Evolutionary conservation across 2,113 vertebrate species (phyloP).

Genomic region (Pao palembangensis): DNA sequence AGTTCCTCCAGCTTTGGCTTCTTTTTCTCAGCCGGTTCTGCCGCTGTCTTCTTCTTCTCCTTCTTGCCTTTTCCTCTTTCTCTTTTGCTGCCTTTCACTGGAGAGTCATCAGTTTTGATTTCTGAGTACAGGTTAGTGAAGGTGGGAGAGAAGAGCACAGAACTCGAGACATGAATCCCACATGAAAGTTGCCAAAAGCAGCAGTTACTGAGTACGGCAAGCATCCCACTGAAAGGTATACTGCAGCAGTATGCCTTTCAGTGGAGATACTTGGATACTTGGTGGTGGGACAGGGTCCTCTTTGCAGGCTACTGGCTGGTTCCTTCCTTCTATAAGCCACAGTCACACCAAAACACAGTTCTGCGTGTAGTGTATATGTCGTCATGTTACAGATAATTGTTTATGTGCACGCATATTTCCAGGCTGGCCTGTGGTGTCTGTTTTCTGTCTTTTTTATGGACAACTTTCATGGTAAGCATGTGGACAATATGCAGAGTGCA

Average conservation of each 20-base stretch:
- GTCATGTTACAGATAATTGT: background rate
- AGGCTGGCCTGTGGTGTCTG: background rate
- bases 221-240: slow-evolving; percentile 19
- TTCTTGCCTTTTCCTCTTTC: slow-evolving; percentile 75
- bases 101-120: slow-evolving; percentile 78
- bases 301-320: background rate
- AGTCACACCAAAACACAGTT: background rate
- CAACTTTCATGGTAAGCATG: slow-evolving; percentile 66
- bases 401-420: background rate
- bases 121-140: slow-evolving; percentile 68
- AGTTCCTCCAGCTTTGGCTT: slow-evolving; percentile 89
- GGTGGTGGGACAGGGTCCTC: slow-evolving; percentile 7
- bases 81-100: slow-evolving; percentile 79
- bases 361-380: background rate
- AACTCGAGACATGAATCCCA: slow-evolving; percentile 60
- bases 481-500: slow-evolving; percentile 16
- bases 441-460: slow-evolving; percentile 14
- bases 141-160: slow-evolving; percentile 23
- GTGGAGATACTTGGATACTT: slow-evolving; percentile 23
- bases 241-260: slow-evolving; percentile 10
- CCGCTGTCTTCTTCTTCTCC: slow-evolving; percentile 77
- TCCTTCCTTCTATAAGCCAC: slow-evolving; percentile 2
- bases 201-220: slow-evolving; percentile 6
- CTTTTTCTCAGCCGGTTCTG: slow-evolving; percentile 81
- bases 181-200: slow-evolving; percentile 62